Evolutionary conservation across 2,113 vertebrate species (phyloP).

Genomic region (Phalacrocorax pelagicus): DNA sequence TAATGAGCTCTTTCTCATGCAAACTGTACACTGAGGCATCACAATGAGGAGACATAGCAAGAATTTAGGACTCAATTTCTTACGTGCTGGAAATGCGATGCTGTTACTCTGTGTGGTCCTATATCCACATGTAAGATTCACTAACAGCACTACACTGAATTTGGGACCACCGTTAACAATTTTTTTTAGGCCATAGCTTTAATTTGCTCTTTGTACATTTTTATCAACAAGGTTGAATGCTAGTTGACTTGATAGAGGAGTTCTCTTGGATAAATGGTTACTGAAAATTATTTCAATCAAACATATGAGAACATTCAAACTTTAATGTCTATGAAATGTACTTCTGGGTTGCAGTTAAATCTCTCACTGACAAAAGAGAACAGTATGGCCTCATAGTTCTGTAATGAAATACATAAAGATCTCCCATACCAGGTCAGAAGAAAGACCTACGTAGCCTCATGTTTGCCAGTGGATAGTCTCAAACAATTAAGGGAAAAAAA

Average conservation of each 20-base stretch:
- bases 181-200: not conserved
- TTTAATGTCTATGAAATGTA: not conserved
- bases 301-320: not conserved
- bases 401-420: not conserved
- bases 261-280: not conserved
- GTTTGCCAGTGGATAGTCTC: not conserved
- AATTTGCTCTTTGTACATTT: not conserved
- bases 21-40: not conserved
- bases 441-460: not conserved
- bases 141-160: not conserved
- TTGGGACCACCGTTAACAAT: not conserved
- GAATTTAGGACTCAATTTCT: not conserved
- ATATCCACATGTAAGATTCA: not conserved
- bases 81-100: not conserved
- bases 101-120: not conserved
- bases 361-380: not conserved
- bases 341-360: not conserved
- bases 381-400: not conserved
- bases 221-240: not conserved
- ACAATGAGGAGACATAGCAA: not conserved
- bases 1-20: conserved; percentile 44
- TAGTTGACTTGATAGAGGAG: not conserved
- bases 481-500: not conserved
- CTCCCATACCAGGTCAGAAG: not conserved
- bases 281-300: not conserved